Base-by-base conservation (phyloP, 2,888 invertebrate genomes). In the Melolontha melolontha region DNA sequence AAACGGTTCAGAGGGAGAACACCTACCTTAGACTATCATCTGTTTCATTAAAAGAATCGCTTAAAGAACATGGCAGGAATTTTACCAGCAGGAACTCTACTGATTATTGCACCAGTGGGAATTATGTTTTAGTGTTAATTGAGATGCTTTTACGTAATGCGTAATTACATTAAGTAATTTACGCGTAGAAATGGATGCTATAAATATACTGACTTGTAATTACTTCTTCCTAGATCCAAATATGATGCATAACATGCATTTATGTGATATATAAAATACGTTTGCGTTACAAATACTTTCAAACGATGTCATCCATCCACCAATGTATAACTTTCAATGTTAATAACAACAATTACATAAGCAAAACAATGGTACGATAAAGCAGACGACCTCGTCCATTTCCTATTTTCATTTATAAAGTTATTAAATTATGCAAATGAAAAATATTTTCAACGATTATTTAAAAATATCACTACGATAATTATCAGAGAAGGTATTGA, bases 291-390 rank as follows among this genome's bases (percentile, higher is more conserved):
- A 40, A 40, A 12, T 17, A 8, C 16, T 54, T 14, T 14, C 39
- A 11, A 39, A 39, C 40, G 17, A 54, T 39, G 39, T 54, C 54
- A 54, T 39, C 2, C 11, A 54, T 27, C 39, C 39, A 54, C 39
- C 39, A 54, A 12, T 16, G 40, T 34, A 17, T 34, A 47, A 27
- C n/a, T 59, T 59, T 44, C 44, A 59, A 34, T 59, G 47, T 34
- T 59, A 59, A 59, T 59, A n/a, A 29, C 12, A 5, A 12, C 17
- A 34, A 59, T 59, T 59, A 59, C 47, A 59, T 44, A 59, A 34
- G 29, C 27, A 10, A 29, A 34, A 47, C 59, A 59, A 59, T 47
- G 44, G 27, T 17, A 40, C 14, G 27, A 12, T 17, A 17, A 22
- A 22, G 6, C 7, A 34, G n/a, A 10, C 29, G 59, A 10, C 59